Conservation (phyloP, 2,888 invertebrate genomes). For the Shargacucullia verbasci region DNA sequence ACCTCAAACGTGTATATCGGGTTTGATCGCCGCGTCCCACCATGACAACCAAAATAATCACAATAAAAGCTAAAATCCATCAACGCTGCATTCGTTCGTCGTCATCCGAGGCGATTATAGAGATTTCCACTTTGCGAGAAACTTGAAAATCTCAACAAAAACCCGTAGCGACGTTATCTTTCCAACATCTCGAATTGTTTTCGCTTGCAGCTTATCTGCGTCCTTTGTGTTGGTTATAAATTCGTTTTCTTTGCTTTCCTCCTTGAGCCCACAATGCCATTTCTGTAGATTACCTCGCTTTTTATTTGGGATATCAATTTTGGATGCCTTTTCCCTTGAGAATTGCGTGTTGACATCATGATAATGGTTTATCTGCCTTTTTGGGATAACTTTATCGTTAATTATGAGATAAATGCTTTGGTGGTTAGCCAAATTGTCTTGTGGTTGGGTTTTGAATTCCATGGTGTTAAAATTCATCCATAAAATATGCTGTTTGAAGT, state of each 20-base stretch:
- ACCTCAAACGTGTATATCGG: conserved; percentile 16
- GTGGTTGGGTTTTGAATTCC: conserved; percentile 17
- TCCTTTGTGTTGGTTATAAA: conserved; percentile 67
- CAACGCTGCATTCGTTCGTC: conserved; percentile 57
- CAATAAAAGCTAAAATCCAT: conserved; percentile 59
- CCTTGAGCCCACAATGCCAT: conserved; percentile 56
- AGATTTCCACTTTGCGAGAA: conserved; percentile 58
- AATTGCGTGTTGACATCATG: conserved; percentile 53
- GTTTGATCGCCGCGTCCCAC: conserved; percentile 15
- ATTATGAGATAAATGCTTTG: conserved; percentile 47
- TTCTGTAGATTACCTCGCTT: conserved; percentile 58
- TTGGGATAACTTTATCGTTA: conserved; percentile 48
- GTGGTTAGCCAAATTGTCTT: conserved; percentile 33
- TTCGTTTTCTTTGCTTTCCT: conserved; percentile 66
- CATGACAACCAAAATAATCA: conserved; percentile 52
- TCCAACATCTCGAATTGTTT: conserved; percentile 69
- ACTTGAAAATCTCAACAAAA: conserved; percentile 63
- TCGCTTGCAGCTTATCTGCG: conserved; percentile 67
- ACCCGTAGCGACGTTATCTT: conserved; percentile 60
- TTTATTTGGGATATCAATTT: conserved; percentile 63
- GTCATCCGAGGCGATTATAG: conserved; percentile 63
- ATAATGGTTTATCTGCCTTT: conserved; percentile 46
- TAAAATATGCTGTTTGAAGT: no score
- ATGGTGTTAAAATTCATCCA: background rate
- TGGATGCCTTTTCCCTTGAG: conserved; percentile 48